Base-by-base conservation (phyloP, 64 coral and sea anemone species). In the Montipora capricornis region DNA sequence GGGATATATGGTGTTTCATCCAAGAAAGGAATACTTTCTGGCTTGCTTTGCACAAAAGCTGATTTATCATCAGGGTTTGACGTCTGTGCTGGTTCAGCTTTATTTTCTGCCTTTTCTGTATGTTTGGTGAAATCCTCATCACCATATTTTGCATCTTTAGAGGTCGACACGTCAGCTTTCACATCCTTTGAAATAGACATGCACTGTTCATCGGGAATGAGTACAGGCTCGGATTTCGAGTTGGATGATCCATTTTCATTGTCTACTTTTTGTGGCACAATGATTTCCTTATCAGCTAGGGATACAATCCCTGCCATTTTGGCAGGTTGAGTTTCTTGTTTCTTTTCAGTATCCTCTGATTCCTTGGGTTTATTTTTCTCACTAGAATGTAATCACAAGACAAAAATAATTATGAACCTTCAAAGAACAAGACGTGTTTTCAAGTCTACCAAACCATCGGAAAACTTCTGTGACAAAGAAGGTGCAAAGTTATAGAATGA, bases 21-120 rank as follows among this genome's bases (percentile, higher is more conserved):
- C 47, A 86, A 50, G 66, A 86, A 86, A 13, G 82, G 82, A 48
- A 86, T 86, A 73, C 17, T 50, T 50, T 86, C 82, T 0, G 47
- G 17, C 19, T 86, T 86, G 0, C 67, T 71, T n/a, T 62, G 55
- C 5, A 47, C 16, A 47, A 84, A 84, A 17, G 59, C 29, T 68
- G 47, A 86, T 70, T 86, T 86, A 16, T 71, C 66, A 70, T 7
- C 4, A 20, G 48, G 16, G 6, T 49, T 48, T 67, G 60, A 49
- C 0, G 4, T 5, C 61, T 86, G 82, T 20, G 1, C 2, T 73
- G 66, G 46, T 9, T 46, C 10, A 13, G 17, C 45, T 50, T 71
- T n/a, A 46, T 50, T 47, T 47, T 19, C n/a, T 22, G 19, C 50
- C 82, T 22, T 86, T 86, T 86, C 4, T 0, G 17, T 11, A 71